Conservation (phyloP, 2,113 vertebrate species). For the Sinocyclocheilus grahami region DNA sequence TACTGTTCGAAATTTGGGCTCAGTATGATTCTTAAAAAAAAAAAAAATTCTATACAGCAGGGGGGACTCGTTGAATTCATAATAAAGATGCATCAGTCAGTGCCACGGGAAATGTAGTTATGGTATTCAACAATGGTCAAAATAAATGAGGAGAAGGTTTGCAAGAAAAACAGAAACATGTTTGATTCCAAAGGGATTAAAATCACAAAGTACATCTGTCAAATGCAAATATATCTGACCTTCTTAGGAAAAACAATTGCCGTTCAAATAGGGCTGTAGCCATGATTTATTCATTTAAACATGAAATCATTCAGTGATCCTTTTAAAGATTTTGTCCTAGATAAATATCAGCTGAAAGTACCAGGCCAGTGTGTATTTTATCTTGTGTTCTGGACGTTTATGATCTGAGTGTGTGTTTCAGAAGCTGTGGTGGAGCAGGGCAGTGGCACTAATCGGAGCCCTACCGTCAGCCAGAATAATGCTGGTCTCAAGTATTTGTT, state of each 20-base stretch:
- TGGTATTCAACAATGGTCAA: background rate
- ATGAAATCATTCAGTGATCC: background rate
- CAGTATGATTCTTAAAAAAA: no score
- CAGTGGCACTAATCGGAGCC: slow-evolving; percentile 71
- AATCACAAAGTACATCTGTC: no score
- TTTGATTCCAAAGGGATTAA: no score
- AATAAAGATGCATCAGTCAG: no score
- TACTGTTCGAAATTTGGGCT: no score
- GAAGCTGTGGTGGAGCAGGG: slow-evolving; percentile 80
- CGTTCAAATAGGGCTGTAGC: background rate
- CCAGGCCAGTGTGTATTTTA: slow-evolving; percentile 3
- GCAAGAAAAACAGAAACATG: background rate
- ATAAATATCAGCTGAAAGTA: background rate
- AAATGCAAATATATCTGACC: background rate
- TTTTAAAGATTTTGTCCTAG: background rate
- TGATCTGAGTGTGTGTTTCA: slow-evolving; percentile 56
- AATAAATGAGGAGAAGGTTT: background rate
- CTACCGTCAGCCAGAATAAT: slow-evolving; percentile 59
- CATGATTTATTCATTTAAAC: background rate
- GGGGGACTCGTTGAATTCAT: no score
- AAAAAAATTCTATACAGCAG: no score
- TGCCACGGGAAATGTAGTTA: no score
- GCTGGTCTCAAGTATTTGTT: no score
- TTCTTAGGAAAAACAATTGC: background rate
- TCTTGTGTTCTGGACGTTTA: slow-evolving; percentile 12